Base-by-base conservation (phyloP, 1,140 invertebrate genomes). In the Diachasmimorpha longicaudata region DNA sequence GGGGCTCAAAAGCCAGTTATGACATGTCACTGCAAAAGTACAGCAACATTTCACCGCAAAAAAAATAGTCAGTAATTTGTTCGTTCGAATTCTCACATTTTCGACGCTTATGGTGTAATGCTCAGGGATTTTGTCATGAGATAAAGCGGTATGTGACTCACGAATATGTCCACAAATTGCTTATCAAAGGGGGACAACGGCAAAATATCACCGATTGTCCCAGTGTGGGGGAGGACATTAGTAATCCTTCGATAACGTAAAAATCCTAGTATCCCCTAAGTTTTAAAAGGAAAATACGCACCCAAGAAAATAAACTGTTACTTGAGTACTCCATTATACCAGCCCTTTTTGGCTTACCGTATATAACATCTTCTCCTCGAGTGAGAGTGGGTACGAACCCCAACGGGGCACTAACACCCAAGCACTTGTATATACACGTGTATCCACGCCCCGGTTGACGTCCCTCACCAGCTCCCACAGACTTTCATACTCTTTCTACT, bases 311-410 rank as follows among this genome's bases (percentile, higher is more conserved):
- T 63, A 63, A 63, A 63, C 58, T 25, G 58, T 25, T 63, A 63
- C 58, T 63, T 25, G 58, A 63, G 58, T 63, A 63, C 58, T 63
- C 58, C 58, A 63, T 63, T 63, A 63, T 63, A 25, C 23, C 58
- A 63, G 58, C 58, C 58, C 58, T 63, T 63, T 52, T 63, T 63
- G 58, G 58, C 23, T 31, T 63, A 63, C 23, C 23, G 58, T 63
- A 25, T 63, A 63, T 63, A 63, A 25, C 58, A 63, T 63, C 58
- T 63, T 63, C 23, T 63, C 58, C 21, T 63, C 23, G 14, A 63
- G 58, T 25, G 58, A 63, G 58, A 63, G 58, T 25, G 58, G 39
- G 58, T 63, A 9, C 21, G 58, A 63, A 63, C 19, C 58, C 58
- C 58, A 63, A 63, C 58, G 21, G 58, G 23, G 58, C 23, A 63